Evolutionary conservation across 2,888 invertebrate species (phyloP).

Genomic region (Acanthopleura granulata): DNA sequence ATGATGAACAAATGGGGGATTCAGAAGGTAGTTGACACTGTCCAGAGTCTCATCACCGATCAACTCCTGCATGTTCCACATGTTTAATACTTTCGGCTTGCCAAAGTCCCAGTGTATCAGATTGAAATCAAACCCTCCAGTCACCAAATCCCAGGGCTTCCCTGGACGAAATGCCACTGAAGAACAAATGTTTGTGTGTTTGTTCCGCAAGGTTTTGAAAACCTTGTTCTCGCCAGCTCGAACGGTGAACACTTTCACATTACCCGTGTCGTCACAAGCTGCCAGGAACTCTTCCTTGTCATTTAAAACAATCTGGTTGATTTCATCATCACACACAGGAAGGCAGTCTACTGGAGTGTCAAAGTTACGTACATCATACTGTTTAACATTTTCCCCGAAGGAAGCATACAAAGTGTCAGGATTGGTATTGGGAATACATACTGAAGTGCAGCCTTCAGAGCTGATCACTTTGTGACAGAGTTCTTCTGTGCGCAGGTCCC

Average conservation of each 20-base stretch:
- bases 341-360: conserved; percentile 33
- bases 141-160: conserved; percentile 59
- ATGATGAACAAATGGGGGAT: conserved; percentile 65
- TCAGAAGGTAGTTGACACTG: conserved; percentile 57
- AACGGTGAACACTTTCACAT: conserved; percentile 53
- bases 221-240: conserved; percentile 51
- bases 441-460: conserved; percentile 57
- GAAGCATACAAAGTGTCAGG: conserved; percentile 56
- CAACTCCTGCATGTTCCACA: conserved; percentile 63
- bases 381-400: conserved; percentile 47
- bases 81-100: conserved; percentile 53
- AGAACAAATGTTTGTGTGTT: conserved; percentile 67
- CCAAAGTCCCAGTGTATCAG: conserved; percentile 67
- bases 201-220: conserved; percentile 59
- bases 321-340: conserved; percentile 50
- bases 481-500: conserved; percentile 39
- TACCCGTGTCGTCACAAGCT: conserved; percentile 65
- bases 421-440: conserved; percentile 49
- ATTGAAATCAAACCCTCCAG: conserved; percentile 63
- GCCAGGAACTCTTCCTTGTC: conserved; percentile 61
- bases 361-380: conserved; percentile 49
- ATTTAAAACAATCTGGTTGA: conserved; percentile 62
- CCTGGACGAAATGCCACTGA: conserved; percentile 57
- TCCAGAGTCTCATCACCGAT: conserved; percentile 46
- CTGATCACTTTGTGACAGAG: conserved; percentile 39